These are phyloP conservation scores for Mythimna pallens DNA, from an alignment of 2,888 invertebrate species.

Conservation along the genomic window DNA sequence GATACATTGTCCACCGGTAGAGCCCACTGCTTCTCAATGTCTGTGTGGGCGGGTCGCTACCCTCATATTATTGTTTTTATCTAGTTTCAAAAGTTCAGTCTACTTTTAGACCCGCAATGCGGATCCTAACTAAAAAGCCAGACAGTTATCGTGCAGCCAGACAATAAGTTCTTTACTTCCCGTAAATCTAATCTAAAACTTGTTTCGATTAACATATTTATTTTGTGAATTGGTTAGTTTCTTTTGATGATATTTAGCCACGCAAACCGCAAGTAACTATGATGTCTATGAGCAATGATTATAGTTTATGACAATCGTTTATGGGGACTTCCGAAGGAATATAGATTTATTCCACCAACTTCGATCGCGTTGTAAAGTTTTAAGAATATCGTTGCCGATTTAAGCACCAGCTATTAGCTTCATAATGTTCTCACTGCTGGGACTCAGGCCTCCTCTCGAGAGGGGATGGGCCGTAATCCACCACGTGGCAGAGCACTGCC, in stretches of 20 bases:
- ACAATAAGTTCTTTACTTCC: not conserved
- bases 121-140: constrained; percentile 5
- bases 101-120: constrained; percentile 41
- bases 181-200: constrained; percentile 19
- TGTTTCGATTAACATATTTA: constrained; percentile 22
- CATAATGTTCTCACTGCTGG: too few species aligned
- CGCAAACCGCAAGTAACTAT: constrained; percentile 26
- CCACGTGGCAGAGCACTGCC: too few species aligned
- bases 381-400: too few species aligned
- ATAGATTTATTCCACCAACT: too few species aligned
- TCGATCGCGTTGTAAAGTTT: too few species aligned
- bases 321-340: not conserved
- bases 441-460: too few species aligned
- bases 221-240: constrained; percentile 2
- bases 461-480: too few species aligned
- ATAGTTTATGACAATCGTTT: constrained; percentile 4
- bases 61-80: not conserved
- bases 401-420: too few species aligned
- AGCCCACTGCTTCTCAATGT: too few species aligned
- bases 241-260: constrained; percentile 22
- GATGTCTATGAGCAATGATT: constrained; percentile 2
- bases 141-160: constrained; percentile 32
- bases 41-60: too few species aligned
- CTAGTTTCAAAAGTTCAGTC: constrained; percentile 16
- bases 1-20: too few species aligned